These are phyloP conservation scores for Varanus komodoensis DNA, from an alignment of 2,113 vertebrate genomes.

Conservation along the genomic window DNA sequence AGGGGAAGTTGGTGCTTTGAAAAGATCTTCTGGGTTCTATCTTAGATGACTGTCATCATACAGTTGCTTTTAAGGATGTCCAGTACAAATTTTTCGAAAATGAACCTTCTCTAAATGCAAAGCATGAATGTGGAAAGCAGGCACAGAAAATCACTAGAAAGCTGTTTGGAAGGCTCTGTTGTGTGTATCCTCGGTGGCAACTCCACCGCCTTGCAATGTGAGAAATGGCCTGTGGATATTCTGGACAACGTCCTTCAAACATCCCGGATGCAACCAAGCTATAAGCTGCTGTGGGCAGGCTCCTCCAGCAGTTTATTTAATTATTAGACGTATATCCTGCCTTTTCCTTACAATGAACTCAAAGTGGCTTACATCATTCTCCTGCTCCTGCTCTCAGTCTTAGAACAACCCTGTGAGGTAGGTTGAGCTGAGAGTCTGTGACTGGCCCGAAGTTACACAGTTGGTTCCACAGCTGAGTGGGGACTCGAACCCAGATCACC, in stretches of 20 bases:
- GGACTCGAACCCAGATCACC: too few species aligned
- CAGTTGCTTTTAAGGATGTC: too few species aligned
- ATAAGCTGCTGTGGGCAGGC: not conserved
- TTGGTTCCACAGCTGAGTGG: too few species aligned
- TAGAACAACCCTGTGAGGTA: too few species aligned
- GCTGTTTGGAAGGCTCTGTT: not conserved
- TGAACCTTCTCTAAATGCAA: not conserved
- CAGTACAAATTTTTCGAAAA: too few species aligned
- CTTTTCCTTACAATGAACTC: too few species aligned
- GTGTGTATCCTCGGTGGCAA: not conserved
- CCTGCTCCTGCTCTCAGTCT: too few species aligned
- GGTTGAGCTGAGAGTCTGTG: too few species aligned
- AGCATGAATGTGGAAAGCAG: not conserved
- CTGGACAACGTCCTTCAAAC: not conserved
- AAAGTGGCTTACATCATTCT: too few species aligned
- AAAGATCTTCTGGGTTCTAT: not conserved
- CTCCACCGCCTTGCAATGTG: too few species aligned
- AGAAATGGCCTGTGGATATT: not conserved
- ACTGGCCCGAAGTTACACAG: too few species aligned
- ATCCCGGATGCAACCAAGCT: not conserved
- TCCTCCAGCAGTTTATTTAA: not conserved
- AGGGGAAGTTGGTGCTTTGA: not conserved
- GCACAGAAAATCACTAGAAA: not conserved
- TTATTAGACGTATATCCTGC: too few species aligned
- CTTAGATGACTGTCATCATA: not conserved